phyloP scores from a whole-genome alignment of 2,888 invertebrate species.

The Yponomeuta cagnagella region DNA sequence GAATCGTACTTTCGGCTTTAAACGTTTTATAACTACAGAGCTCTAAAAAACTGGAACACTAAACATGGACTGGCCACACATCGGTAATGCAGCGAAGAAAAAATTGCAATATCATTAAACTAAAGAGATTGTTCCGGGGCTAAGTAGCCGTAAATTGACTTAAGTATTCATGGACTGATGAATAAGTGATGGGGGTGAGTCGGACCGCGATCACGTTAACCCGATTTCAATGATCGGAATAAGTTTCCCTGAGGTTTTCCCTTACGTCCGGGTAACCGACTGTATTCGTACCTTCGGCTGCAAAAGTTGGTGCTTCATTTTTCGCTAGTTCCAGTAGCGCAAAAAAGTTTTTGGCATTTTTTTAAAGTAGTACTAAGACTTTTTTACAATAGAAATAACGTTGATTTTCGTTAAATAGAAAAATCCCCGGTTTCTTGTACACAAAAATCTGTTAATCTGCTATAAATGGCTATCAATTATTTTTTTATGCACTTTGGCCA shows the following conservation, averaged over 20 bases:
- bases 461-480: too few species aligned
- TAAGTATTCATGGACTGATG: constrained; percentile 64
- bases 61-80: neutral
- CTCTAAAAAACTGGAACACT: neutral
- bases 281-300: neutral
- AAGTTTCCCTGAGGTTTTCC: constrained; percentile 37
- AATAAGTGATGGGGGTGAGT: constrained; percentile 57
- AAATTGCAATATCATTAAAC: constrained; percentile 50
- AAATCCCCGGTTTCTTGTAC: too few species aligned
- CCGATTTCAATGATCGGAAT: constrained; percentile 56
- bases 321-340: too few species aligned
- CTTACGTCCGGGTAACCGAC: constrained; percentile 22
- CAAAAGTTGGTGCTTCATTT: neutral
- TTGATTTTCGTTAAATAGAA: too few species aligned
- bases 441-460: too few species aligned
- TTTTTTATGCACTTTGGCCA: too few species aligned
- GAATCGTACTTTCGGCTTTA: too few species aligned
- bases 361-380: too few species aligned
- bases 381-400: too few species aligned
- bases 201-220: constrained; percentile 51
- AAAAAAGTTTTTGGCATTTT: too few species aligned
- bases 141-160: constrained; percentile 54
- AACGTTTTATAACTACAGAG: too few species aligned
- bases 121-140: constrained; percentile 41
- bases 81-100: constrained; percentile 1